Evolutionary conservation across 2,797 vertebrate species (phyloP).

Genomic region (Coregonus suidteri): DNA sequence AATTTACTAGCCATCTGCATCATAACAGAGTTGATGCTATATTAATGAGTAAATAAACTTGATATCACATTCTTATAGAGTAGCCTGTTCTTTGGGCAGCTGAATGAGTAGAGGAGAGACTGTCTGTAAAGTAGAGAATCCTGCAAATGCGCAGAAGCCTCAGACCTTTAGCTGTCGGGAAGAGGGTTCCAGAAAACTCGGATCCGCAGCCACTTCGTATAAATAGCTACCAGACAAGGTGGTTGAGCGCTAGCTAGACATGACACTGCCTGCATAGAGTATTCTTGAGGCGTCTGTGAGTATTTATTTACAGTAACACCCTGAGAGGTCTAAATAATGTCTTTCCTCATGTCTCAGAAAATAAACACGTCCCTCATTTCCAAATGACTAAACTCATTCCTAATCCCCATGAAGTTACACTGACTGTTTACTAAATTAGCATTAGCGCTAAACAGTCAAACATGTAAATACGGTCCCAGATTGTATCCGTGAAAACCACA

Average conservation of each 20-base stretch:
- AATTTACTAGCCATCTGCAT: too few relatives aligned
- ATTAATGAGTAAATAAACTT: too few relatives aligned
- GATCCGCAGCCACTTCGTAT: background rate
- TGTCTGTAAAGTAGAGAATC: too few relatives aligned
- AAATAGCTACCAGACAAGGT: background rate
- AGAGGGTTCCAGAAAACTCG: too few relatives aligned
- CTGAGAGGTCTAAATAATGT: conserved; percentile 33
- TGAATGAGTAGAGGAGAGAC: too few relatives aligned
- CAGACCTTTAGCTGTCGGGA: too few relatives aligned
- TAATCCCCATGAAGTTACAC: conserved; percentile 41
- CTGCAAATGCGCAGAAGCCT: too few relatives aligned
- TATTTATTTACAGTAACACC: background rate
- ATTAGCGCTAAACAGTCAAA: conserved; percentile 16
- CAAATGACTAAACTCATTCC: conserved; percentile 39
- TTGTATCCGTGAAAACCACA: background rate
- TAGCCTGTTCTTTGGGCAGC: too few relatives aligned
- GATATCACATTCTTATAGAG: too few relatives aligned
- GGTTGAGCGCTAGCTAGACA: background rate
- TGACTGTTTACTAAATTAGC: conserved; percentile 39
- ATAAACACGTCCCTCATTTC: conserved; percentile 41
- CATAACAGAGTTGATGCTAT: too few relatives aligned
- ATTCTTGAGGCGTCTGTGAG: background rate
- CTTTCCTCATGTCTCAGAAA: conserved; percentile 11
- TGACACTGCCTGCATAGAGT: background rate
- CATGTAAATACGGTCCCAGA: conserved; percentile 3